phyloP scores from a whole-genome alignment of 92 coral and sea anemone species.

The Meandrina meandrites region DNA sequence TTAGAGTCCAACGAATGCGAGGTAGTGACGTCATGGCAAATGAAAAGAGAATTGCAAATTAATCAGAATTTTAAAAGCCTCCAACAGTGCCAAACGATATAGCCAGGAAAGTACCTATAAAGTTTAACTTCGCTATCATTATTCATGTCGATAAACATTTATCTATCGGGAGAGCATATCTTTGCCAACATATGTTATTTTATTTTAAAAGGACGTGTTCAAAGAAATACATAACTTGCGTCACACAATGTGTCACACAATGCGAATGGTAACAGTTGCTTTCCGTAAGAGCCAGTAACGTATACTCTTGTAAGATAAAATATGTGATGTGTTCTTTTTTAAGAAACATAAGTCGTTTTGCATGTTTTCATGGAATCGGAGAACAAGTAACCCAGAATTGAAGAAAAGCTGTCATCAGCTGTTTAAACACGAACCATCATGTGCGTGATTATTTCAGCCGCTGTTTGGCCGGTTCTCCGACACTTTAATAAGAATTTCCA shows the following conservation, averaged over 20 bases:
- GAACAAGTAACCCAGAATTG: neutral
- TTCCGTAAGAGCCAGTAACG: neutral
- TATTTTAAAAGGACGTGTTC: neutral
- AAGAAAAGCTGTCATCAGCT: neutral
- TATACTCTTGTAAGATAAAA: neutral
- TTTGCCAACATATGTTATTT: neutral
- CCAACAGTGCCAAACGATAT: neutral
- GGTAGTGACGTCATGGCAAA: constrained; percentile 72
- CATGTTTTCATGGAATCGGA: neutral
- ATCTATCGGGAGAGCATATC: neutral
- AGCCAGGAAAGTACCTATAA: neutral
- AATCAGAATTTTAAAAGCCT: constrained; percentile 25
- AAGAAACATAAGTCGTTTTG: neutral
- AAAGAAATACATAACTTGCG: neutral
- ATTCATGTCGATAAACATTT: neutral
- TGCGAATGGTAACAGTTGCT: neutral
- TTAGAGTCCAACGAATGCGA: constrained; percentile 61
- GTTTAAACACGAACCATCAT: neutral
- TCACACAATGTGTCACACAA: constrained; percentile 44
- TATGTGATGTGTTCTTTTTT: neutral
- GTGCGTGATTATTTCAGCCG: neutral
- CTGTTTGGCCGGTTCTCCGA: too few relatives aligned
- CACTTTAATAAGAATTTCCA: too few relatives aligned
- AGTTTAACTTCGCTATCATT: neutral
- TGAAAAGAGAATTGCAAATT: constrained; percentile 59